Base-by-base conservation (phyloP, 2,113 vertebrate genomes). In the Gila orcuttii region DNA sequence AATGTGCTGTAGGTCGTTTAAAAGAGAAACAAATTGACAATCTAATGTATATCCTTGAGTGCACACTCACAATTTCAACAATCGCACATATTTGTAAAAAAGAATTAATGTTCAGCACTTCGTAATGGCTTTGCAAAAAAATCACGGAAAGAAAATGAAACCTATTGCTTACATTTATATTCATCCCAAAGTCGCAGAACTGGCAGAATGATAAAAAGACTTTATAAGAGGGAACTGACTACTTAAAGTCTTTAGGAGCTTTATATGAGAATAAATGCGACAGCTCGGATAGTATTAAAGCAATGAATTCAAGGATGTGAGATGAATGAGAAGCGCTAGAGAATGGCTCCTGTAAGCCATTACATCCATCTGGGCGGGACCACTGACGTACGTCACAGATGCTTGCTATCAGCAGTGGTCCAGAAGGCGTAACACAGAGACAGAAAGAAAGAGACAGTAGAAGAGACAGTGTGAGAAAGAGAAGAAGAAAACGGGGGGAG, bases 331-430 rank as follows among this genome's bases (percentile, higher is more conserved):
- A 31, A 42, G 55, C 12, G 21, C 68, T 84, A 76, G 78, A 80
- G 77, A 23, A 84, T 33, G 83, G 47, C 59, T 87, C 77, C 86
- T 85, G 45, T 86, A 73, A 82, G 79, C 52, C 82, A 79, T 75
- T 87, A 83, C 64, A 85, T 85, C 87, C 84, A 77, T 82, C 83
- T 59, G 82, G 69, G 82, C 57, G 50, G 50, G 86, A 90, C 86
- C 78, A 86, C 68, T 86, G 76, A 92, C 84, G 21, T 88, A 87
- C 86, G 88, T 85, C 79, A 71, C 81, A 87, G 78, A 82, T 78
- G 28, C 75, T 78, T 47, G 83, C 39, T 91, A 86, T 85, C 42
- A 89, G 31, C 86, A 87, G 79, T 23, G 90, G 88, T 90, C 84
- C 86, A 88, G 86, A 82, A 79, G 68, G 79, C 31, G 36, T 79